Base-by-base conservation (phyloP, 1,140 invertebrate species). In the Matsumurasca onukii region DNA sequence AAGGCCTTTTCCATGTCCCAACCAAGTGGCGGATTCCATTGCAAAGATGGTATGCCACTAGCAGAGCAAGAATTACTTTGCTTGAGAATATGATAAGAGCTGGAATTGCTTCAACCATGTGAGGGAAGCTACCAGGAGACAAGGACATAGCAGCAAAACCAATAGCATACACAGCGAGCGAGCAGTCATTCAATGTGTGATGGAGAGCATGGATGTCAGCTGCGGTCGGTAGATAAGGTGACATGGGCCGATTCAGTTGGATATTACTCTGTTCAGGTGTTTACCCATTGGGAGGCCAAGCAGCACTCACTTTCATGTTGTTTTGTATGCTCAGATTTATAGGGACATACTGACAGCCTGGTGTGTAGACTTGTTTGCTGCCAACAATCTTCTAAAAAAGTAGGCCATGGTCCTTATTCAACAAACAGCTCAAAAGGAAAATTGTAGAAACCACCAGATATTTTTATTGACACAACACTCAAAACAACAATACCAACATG, bases 211-310 rank as follows among this genome's bases (percentile, higher is more conserved):
- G 5, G 86, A 81, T 55, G 93, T 93, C 13, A 95, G 76, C 78
- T 94, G 90, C 17, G 83, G 78, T 75, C 89, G 84, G 76, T 96
- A 96, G 75, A 96, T 95, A n/a, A 12, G 94, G 94, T 12, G 93
- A 95, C 77, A 94, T 76, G 1, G 93, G 91, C 72, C 94, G 81
- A 65, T 85, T 84, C 1, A 93, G 77, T 59, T 85, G 81, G 69
- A 83, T 80, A 79, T 93, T 93, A 75, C 85, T 88, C 39, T 88
- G 83, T 73, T 86, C 86, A 74, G 86, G 85, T 25, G 80, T 80
- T 77, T 88, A 86, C 51, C 78, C 76, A 65, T 77, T 67, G 22
- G 74, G 45, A 22, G 67, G 67, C n/a, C 59, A 15, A 22, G 76
- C 71, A 25, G 72, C 70, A 30, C 75, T 75, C 15, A 76, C 70